Conservation (phyloP, 2,113 vertebrate species). For the Pontoporia blainvillei region DNA sequence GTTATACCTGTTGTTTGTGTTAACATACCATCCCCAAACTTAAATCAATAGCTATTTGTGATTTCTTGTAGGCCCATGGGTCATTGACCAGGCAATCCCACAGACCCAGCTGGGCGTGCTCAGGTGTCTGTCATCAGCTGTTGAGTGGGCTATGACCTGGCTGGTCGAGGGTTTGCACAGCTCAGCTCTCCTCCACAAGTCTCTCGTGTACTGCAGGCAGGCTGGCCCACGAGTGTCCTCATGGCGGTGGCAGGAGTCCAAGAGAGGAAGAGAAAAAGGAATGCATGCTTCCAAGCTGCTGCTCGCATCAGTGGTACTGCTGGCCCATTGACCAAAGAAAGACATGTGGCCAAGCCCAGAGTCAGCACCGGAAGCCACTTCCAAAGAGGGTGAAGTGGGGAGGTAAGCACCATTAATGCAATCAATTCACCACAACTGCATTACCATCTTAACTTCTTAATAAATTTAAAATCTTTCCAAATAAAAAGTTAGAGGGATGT, state of each 20-base stretch:
- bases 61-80: neutral
- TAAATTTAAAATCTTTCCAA: neutral
- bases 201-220: neutral
- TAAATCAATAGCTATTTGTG: neutral
- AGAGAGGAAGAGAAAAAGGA: neutral
- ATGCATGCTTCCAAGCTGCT: neutral
- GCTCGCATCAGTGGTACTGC: neutral
- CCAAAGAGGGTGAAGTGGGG: neutral
- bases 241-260: no score
- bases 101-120: fast-evolving
- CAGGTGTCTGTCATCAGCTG: no score
- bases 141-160: neutral
- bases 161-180: neutral
- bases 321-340: neutral
- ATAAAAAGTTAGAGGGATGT: neutral
- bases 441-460: neutral
- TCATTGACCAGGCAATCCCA: neutral
- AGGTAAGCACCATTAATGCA: fast-evolving
- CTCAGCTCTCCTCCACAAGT: no score
- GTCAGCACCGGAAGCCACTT: fast-evolving
- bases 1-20: neutral
- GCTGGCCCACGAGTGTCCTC: neutral
- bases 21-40: neutral
- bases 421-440: no score
- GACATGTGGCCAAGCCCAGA: neutral